A percentile compares a stretch with the other conserved stretches of the same genome.
Evolutionary conservation across 2,888 invertebrate genomes (phyloP).

Genomic region (Siphlonurus alternatus): DNA sequence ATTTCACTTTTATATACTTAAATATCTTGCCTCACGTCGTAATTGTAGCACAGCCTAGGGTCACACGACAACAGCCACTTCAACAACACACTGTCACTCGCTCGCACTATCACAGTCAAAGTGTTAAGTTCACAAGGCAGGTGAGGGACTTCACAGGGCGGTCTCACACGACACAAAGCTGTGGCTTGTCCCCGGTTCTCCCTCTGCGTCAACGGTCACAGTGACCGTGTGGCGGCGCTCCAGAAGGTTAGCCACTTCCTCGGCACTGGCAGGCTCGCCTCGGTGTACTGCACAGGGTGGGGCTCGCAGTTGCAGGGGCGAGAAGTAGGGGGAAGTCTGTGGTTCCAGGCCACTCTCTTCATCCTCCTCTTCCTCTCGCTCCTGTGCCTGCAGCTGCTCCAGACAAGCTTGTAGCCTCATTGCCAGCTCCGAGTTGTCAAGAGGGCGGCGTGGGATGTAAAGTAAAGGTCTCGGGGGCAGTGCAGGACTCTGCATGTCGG

Average conservation of each 20-base stretch:
- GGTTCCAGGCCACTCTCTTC: constrained; percentile 17
- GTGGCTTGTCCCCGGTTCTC: background rate
- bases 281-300: constrained; percentile 11
- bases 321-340: constrained; percentile 15
- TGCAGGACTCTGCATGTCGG: constrained; percentile 43
- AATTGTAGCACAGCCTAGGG: background rate
- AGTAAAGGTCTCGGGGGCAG: constrained; percentile 26
- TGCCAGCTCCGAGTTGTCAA: constrained; percentile 42
- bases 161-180: background rate
- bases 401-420: constrained; percentile 22
- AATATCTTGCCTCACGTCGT: no score
- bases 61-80: background rate
- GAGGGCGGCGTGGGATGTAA: constrained; percentile 36
- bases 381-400: constrained; percentile 25
- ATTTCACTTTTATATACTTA: background rate
- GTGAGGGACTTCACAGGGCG: background rate
- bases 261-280: background rate
- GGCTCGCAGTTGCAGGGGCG: constrained; percentile 9
- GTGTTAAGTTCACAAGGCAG: background rate
- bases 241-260: background rate
- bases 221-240: background rate
- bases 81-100: background rate
- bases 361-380: constrained; percentile 17
- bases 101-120: background rate
- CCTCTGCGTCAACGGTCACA: background rate